Evolutionary conservation across 2,888 invertebrate genomes (phyloP), one percentile per base, ranked within the genome.

Genomic region (Carterocephalus palaemon): DNA sequence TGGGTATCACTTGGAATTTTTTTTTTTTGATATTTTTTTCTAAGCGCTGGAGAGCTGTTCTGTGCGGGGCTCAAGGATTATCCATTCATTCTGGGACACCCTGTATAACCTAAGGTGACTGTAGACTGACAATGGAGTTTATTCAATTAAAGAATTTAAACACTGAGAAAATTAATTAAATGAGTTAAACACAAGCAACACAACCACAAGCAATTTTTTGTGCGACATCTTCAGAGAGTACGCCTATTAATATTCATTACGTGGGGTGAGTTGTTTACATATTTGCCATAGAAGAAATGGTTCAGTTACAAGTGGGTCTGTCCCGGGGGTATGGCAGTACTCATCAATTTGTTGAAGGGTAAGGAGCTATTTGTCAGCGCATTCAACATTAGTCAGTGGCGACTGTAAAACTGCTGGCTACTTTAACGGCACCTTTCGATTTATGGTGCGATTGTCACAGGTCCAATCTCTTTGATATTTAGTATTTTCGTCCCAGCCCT

Each of bases 291-390:
- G 57, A 60, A 62, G 60, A 68, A 67, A 70, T 67, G 61, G 60
- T 52, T 56, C 53, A 50, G 51, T 53, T 51, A 46, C 36, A 16
- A 31, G 23, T 31, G 23, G n/a, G 7, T 28, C 26, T 49, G 52
- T 63, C 59, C 62, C 62, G 54, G 51, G 49, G 63, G 61, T 56
- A 52, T 54, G 47, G 57, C 54, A 51, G 57, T 66, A 60, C 59
- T 57, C 52, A 56, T 70, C 64, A 67, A 78, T 78, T 80, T 74
- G 71, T 76, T 67, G 64, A 60, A 57, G 56, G 62, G 59, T 62
- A 60, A 61, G 48, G 56, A 67, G 71, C 74, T 70, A 80, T 80
- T 80, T 78, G 75, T 79, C 76, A 67, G 67, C 56, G 65, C 64
- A 61, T 64, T 59, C 57, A 37, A 61, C 71, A 75, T 80, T 75